Conservation (phyloP, 2,113 vertebrate species). For the Calyptomena viridis region DNA sequence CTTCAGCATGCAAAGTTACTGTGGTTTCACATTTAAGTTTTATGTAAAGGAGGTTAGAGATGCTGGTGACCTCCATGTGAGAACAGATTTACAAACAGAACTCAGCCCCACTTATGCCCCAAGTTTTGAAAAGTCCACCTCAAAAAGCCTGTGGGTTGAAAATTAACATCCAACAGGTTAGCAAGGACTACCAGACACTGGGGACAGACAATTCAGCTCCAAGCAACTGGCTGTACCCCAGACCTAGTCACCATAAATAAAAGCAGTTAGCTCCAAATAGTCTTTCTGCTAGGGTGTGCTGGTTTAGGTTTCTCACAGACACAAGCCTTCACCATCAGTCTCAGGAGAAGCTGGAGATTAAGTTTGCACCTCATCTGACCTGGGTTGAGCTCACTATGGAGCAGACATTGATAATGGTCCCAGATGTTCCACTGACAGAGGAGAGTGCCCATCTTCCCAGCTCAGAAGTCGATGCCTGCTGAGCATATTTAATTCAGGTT, state of each 20-base stretch:
- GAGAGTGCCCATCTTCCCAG: neutral
- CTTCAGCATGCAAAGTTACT: conserved; percentile 27
- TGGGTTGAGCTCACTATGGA: neutral
- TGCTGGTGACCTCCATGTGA: neutral
- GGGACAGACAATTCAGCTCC: neutral
- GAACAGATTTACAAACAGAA: neutral
- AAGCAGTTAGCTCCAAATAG: neutral
- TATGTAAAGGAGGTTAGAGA: neutral
- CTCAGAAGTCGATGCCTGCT: neutral
- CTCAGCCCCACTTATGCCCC: neutral
- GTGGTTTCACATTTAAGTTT: conserved; percentile 31
- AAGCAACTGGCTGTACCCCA: neutral
- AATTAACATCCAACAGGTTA: neutral
- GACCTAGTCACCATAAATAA: neutral
- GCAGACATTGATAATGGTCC: neutral
- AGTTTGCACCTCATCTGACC: neutral
- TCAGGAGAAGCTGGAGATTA: neutral
- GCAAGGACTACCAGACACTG: neutral
- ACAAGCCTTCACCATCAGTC: neutral
- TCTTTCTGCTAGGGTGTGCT: neutral
- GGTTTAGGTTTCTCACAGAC: neutral
- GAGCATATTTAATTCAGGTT: neutral
- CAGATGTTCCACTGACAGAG: neutral
- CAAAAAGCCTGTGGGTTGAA: neutral
- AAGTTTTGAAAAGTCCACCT: neutral